Evolutionary conservation across 1,140 invertebrate genomes (phyloP).

Genomic region (Eciton burchellii): DNA sequence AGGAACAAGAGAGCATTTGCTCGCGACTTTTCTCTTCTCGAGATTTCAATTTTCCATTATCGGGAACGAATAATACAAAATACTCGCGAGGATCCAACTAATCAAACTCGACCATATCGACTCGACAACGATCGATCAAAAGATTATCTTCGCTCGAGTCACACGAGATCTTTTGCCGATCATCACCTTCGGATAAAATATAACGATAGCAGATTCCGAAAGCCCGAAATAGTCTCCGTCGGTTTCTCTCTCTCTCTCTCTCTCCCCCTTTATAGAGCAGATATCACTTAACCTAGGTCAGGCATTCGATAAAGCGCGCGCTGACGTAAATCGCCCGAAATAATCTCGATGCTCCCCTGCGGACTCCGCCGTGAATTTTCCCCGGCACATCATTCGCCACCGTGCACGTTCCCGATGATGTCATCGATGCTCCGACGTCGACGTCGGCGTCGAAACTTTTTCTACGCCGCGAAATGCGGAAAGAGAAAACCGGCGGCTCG

Average conservation of each 20-base stretch:
- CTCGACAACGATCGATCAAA: no score
- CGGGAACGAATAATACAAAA: no score
- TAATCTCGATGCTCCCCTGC: conserved; percentile 37
- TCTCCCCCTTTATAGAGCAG: not conserved
- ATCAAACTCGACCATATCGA: no score
- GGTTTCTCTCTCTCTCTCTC: not conserved
- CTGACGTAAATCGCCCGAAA: conserved; percentile 50
- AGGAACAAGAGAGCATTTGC: no score
- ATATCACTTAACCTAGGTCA: conserved; percentile 42
- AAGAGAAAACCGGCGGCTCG: not conserved
- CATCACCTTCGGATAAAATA: no score
- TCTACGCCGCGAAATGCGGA: not conserved
- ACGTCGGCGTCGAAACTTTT: not conserved
- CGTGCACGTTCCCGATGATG: conserved; percentile 21
- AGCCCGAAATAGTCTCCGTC: conserved; percentile 7
- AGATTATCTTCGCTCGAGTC: no score
- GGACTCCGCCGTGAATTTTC: not conserved
- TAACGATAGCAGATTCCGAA: not conserved
- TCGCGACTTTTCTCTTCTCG: no score
- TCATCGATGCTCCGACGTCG: conserved; percentile 7
- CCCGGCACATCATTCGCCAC: not conserved
- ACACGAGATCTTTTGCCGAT: no score
- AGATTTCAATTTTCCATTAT: no score
- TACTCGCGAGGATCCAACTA: no score
- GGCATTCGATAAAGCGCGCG: conserved; percentile 39